Percentiles rank a stretch among this genome's conserved stretches.
Evolutionary conservation across 2,113 vertebrate genomes (phyloP).

Genomic region (Corythaeola cristata): DNA sequence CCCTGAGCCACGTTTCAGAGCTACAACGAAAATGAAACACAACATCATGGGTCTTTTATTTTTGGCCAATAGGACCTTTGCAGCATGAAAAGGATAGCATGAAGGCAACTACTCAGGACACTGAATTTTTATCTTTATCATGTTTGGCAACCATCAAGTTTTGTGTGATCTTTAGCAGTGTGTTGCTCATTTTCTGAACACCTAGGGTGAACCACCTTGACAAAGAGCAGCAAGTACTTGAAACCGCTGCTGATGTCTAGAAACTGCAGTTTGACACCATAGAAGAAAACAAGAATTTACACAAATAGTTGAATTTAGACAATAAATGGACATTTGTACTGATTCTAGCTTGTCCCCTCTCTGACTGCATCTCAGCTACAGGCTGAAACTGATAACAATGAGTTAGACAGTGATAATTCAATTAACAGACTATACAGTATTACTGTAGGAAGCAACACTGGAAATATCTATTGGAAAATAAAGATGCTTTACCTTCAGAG

Average conservation of each 20-base stretch:
- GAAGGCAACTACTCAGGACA: not conserved
- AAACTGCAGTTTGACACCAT: not conserved
- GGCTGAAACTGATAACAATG: not conserved
- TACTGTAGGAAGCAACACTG: not conserved
- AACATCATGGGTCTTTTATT: not conserved
- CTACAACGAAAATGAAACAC: not conserved
- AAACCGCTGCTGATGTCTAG: not conserved
- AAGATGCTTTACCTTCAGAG: not conserved
- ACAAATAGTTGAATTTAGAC: not conserved
- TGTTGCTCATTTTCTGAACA: not conserved
- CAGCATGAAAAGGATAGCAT: not conserved
- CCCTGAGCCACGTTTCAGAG: not conserved
- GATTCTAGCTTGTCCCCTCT: not conserved
- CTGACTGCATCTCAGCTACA: not conserved
- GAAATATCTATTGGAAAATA: not conserved
- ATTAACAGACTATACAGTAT: not conserved
- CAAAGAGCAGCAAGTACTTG: not conserved
- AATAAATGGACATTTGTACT: not conserved
- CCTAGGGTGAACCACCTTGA: not conserved
- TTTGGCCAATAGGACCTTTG: not conserved
- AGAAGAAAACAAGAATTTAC: not conserved
- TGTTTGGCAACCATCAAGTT: not conserved
- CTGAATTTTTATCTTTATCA: not conserved
- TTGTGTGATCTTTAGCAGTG: not conserved
- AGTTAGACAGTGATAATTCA: not conserved